Evolutionary conservation across 2,113 vertebrate genomes (phyloP), one percentile per base, ranked within the genome.

Genomic region (Aegypius monachus): DNA sequence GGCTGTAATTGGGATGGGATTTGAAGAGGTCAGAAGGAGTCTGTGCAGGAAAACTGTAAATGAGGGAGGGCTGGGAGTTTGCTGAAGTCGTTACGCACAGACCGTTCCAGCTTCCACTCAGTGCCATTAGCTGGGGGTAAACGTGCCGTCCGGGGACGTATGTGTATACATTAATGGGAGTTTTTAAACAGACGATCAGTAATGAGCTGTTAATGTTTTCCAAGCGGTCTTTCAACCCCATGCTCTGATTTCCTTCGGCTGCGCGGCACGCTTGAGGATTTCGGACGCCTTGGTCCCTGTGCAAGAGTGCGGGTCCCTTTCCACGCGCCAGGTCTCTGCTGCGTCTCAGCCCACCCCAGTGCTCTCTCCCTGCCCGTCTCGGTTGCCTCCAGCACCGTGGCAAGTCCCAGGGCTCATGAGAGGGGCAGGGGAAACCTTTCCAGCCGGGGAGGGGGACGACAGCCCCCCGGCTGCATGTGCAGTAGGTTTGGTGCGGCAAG

Each of bases 161-260:
- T 92, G 82, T 95, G 82, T 95, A 95, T 72, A 94, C 81, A 81
- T 94, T 89, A 86, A 95, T 80, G 61, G 73, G 52, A 1, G 4
- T 67, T 93, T 96, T 97, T 89, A 97, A 96, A 96, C 94, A 97
- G 94, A 96, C 6, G 13, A 81, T 89, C 84, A 84, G 92, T 94
- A 96, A 95, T n/a, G 96, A 97, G 89, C 95, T 96, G 94, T 72
- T 97, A 97, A 97, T 94, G 96, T 72, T 94, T 97, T 95, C 95
- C 89, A 95, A 93, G 92, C 1, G 11, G 27, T 48, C 83, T 89
- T 72, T 86, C 91, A 91, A 9, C 72, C 52, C 48, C 25, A 0
- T 27, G 86, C 88, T 81, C 80, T 38, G 87, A 83, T 80, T 94
- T 80, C 71, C 45, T 70, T 74, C 0, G 26, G 32, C 81, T 75